Evolutionary conservation across 2,113 vertebrate genomes (phyloP).

Genomic region (Recurvirostra avosetta): DNA sequence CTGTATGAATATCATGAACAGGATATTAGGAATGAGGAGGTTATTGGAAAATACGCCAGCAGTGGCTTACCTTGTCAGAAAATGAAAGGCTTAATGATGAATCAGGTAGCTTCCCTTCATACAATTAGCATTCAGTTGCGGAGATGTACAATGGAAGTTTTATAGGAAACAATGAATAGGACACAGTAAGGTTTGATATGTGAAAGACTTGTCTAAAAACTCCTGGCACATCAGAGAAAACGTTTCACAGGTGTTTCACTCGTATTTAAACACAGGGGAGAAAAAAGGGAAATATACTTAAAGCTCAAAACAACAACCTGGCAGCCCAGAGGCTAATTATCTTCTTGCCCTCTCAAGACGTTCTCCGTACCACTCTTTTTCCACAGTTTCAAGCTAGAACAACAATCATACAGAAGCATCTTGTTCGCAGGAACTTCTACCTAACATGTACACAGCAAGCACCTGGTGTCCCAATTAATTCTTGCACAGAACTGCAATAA

Average conservation of each 20-base stretch:
- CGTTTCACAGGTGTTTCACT: not conserved
- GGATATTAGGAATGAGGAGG: not conserved
- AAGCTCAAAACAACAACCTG: not conserved
- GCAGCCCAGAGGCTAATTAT: not conserved
- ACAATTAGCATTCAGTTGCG: not conserved
- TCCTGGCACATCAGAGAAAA: not conserved
- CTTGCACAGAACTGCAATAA: not conserved
- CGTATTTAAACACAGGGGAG: not conserved
- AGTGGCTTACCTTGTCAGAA: conserved; percentile 11
- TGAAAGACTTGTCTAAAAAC: not conserved
- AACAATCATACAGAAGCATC: not conserved
- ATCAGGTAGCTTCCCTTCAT: not conserved
- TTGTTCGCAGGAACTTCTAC: not conserved
- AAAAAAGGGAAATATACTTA: not conserved
- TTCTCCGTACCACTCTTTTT: not conserved
- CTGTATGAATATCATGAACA: not conserved
- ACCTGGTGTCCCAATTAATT: not conserved
- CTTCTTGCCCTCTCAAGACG: not conserved
- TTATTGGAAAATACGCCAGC: not conserved
- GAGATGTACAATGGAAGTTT: not conserved
- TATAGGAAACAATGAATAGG: not conserved
- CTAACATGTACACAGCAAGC: not conserved
- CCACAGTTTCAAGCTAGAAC: not conserved
- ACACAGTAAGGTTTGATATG: not conserved
- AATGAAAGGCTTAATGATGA: not conserved